A percentile compares a stretch with the other conserved stretches of the same genome.
Conservation (phyloP, 2,113 vertebrate species). For the Otus sunia region DNA sequence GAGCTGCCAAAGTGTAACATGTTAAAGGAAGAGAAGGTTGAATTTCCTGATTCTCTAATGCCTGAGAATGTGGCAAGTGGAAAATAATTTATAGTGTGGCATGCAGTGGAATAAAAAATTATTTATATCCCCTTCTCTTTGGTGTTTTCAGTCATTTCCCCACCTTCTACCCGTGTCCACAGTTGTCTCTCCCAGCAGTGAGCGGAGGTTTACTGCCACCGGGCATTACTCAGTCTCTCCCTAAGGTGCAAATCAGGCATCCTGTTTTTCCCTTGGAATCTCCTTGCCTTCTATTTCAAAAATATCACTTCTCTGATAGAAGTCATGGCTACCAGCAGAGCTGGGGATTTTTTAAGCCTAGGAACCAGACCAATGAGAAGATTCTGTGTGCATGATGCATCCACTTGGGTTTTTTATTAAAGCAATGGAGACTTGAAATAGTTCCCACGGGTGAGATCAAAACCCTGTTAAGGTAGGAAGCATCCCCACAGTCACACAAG, state of each 20-base stretch:
- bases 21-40: conserved; percentile 32
- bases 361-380: not conserved
- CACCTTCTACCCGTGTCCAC: not conserved
- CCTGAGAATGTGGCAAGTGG: not conserved
- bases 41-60: conserved; percentile 38
- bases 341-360: not conserved
- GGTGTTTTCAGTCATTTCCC: not conserved
- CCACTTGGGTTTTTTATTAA: not conserved
- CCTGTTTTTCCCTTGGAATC: conserved; percentile 46
- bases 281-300: conserved; percentile 34
- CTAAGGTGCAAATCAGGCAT: conserved; percentile 21
- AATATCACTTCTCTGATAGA: conserved; percentile 10
- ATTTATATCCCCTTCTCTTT: not conserved
- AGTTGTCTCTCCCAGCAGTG: conserved; percentile 23
- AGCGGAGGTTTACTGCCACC: not conserved
- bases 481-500: not conserved
- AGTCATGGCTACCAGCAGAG: conserved; percentile 4
- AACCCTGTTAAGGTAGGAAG: not conserved
- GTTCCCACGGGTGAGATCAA: not conserved
- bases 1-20: conserved; percentile 54
- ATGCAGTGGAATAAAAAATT: not conserved
- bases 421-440: not conserved
- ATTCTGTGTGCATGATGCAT: not conserved
- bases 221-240: conserved; percentile 17
- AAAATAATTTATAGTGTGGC: not conserved